A percentile compares a stretch with the other conserved stretches of the same genome.
Conservation (phyloP, 1,140 invertebrate genomes). For the Pseudomyrmex gracilis region DNA sequence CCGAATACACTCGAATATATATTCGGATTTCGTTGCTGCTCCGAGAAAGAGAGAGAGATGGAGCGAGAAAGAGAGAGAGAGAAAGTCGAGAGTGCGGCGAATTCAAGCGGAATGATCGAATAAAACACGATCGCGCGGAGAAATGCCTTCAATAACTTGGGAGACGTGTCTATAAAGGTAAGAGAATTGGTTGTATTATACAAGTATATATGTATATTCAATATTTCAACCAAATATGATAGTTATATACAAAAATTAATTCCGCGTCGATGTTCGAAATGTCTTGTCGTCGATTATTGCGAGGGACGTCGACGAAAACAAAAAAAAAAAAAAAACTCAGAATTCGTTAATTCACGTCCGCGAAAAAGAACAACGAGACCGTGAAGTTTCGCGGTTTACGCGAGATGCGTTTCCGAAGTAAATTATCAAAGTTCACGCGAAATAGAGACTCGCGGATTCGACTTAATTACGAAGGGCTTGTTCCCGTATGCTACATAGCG, state of each 20-base stretch:
- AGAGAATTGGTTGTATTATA: neutral
- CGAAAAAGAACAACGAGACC: neutral
- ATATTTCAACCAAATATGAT: neutral
- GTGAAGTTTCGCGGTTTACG: neutral
- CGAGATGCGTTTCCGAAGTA: conserved; percentile 23
- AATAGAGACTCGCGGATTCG: conserved; percentile 49
- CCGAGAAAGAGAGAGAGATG: conserved; percentile 21
- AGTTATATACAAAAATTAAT: neutral
- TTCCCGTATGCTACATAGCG: conserved; percentile 43
- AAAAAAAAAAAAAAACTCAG: neutral
- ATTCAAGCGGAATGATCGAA: too few relatives aligned
- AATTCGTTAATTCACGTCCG: neutral
- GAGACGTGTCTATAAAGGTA: neutral
- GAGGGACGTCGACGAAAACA: neutral
- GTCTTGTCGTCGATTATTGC: neutral
- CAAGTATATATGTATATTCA: neutral
- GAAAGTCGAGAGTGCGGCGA: neutral
- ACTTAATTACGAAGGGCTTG: conserved; percentile 53
- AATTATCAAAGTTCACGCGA: conserved; percentile 52
- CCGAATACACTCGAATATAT: conserved; percentile 29
- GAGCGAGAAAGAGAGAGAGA: neutral
- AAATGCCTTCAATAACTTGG: too few relatives aligned
- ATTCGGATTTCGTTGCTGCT: neutral
- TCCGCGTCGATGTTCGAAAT: neutral
- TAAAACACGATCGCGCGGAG: too few relatives aligned